Evolutionary conservation across 2,888 invertebrate genomes (phyloP), one percentile per base, ranked within the genome.

Genomic region (Disparrhopalites patrizii): DNA sequence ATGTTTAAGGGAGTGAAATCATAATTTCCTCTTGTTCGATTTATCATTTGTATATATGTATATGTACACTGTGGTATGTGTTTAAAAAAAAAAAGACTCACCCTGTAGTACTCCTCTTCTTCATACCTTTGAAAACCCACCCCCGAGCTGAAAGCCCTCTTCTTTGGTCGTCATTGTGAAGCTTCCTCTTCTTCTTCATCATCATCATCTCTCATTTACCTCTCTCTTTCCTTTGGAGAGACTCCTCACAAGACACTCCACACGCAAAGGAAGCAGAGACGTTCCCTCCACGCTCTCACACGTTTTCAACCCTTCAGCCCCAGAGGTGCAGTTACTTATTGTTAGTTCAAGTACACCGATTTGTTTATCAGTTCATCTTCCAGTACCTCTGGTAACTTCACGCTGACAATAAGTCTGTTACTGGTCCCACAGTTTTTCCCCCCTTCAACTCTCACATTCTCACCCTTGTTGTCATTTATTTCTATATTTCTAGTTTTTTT

Each of bases 301-400:
- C 40, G 13, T 10, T 20, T 20, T 18, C 13, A 36, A 8, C 3
- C 40, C 20, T 8, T 3, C n/a, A 18, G 40, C 20, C 40, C 40
- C n/a, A 54, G 30, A n/a, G 7, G 28, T 13, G 28, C 52, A 43
- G 47, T 54, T 54, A 28, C 40, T 40, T 40, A n/a, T 10, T 40
- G 20, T 31, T 20, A 54, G 30, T 54, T 28, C 30, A 54, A 18
- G 54, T 54, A 54, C 31, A 54, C 54, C 33, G 54, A 54, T 54
- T 54, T 54, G 30, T 54, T 54, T 54, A 54, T 54, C 54, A 15
- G 54, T 20, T 54, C 54, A 54, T 54, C 54, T 20, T 54, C 54
- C 31, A 54, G 54, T 54, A 33, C 33, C 33, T 18, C 8, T n/a
- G 30, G 18, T 18, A 54, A 54, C 54, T 54, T 54, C 54, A 30